phyloP scores from a whole-genome alignment of 2,797 vertebrate genomes.

The Pampus argenteus region DNA sequence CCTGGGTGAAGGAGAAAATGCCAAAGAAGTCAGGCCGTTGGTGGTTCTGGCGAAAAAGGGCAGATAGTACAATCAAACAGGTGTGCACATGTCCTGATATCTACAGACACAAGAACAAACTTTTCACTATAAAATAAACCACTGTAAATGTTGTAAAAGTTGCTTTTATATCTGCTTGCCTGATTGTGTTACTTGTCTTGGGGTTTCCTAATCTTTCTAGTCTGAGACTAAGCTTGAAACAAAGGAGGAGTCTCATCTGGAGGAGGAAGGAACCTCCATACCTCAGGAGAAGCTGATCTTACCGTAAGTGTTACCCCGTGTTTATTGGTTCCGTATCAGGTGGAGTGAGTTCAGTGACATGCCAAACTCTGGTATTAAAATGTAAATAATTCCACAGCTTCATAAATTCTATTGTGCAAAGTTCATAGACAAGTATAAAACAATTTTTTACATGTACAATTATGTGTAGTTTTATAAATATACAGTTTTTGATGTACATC shows the following conservation, averaged over 20 bases:
- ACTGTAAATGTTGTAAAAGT: neutral
- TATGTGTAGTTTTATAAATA: too few relatives aligned
- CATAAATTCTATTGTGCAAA: neutral
- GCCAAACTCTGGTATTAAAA: neutral
- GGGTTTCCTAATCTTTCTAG: conserved; percentile 66
- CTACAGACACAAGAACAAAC: neutral
- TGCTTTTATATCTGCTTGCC: neutral
- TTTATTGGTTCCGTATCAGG: conserved; percentile 10
- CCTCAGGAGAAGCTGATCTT: conserved; percentile 83
- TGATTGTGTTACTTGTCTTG: neutral
- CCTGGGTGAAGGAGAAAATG: conserved; percentile 99
- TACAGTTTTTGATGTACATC: too few relatives aligned
- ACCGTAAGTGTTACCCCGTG: conserved; percentile 72
- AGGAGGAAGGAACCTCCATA: conserved; percentile 83
- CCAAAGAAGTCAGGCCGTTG: conserved; percentile 98
- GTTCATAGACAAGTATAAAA: too few relatives aligned
- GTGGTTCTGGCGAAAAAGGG: conserved; percentile 98
- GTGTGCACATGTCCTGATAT: conserved; percentile 69
- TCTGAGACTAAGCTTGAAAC: conserved; percentile 92
- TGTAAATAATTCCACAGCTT: neutral
- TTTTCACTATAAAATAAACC: neutral
- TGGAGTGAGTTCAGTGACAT: conserved; percentile 16
- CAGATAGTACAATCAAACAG: conserved; percentile 94
- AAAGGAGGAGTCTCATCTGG: conserved; percentile 85
- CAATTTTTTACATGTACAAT: too few relatives aligned